phyloP scores from a whole-genome alignment of 1,140 invertebrate genomes.

The Delia radicum region DNA sequence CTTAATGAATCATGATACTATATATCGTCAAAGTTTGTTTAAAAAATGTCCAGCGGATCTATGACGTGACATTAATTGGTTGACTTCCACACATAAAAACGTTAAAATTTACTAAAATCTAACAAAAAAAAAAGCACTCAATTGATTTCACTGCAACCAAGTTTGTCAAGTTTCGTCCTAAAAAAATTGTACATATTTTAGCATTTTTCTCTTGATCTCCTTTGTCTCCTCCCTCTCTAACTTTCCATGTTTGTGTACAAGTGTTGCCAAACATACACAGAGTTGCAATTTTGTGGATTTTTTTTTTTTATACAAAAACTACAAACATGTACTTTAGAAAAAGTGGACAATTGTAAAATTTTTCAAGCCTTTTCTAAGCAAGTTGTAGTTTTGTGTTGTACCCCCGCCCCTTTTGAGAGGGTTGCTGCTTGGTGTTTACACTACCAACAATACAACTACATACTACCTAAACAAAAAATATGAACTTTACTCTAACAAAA shows the following conservation, averaged over 20 bases:
- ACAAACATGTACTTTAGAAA: neutral
- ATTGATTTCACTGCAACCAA: neutral
- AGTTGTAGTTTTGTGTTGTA: neutral
- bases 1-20: too few relatives aligned
- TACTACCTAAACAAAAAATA: neutral
- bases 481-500: constrained; percentile 1
- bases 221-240: neutral
- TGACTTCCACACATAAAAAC: too few relatives aligned
- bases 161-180: constrained; percentile 1
- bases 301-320: neutral
- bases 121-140: too few relatives aligned
- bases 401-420: neutral
- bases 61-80: too few relatives aligned
- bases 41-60: too few relatives aligned
- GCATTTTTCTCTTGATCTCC: neutral
- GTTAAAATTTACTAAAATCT: too few relatives aligned
- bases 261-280: neutral
- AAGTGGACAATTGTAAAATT: neutral
- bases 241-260: neutral
- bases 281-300: neutral
- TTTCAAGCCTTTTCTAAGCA: neutral
- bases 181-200: neutral
- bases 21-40: too few relatives aligned
- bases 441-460: neutral
- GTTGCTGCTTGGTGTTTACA: neutral